A percentile compares a stretch with the other conserved stretches of the same genome.
phyloP scores from a whole-genome alignment of 2,113 vertebrate species.

The Todiramphus saurophagus region DNA sequence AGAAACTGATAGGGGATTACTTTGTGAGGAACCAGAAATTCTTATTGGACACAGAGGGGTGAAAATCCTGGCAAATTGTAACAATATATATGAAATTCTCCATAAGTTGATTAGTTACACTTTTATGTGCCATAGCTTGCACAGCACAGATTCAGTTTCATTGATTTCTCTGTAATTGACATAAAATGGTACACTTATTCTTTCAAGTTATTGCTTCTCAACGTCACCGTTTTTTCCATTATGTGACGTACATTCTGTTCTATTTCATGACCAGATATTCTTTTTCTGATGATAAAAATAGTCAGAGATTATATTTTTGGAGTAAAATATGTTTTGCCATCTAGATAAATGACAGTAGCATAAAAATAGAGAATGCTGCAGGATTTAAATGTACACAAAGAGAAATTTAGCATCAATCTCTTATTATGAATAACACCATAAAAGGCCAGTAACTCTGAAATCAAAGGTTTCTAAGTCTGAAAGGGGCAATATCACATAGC shows the following conservation, averaged over 20 bases:
- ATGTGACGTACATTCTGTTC: background rate
- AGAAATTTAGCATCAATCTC: background rate
- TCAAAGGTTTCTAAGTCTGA: background rate
- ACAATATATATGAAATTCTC: background rate
- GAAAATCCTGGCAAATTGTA: background rate
- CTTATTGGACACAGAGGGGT: background rate
- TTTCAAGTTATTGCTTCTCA: background rate
- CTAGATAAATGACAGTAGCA: background rate
- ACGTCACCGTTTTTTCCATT: background rate
- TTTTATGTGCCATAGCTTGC: background rate
- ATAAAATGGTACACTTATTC: background rate
- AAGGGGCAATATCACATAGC: background rate
- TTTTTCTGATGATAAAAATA: background rate
- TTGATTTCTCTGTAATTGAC: constrained; percentile 23
- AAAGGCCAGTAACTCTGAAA: background rate
- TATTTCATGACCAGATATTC: background rate
- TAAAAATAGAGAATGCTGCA: background rate
- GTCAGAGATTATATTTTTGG: background rate
- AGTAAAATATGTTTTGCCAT: background rate
- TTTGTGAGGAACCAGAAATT: background rate
- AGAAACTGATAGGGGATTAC: background rate
- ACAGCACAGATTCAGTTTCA: background rate
- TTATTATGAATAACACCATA: background rate
- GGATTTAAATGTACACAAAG: background rate
- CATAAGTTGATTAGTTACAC: background rate